Evolutionary conservation across 2,888 invertebrate genomes (phyloP).

Genomic region (Himalopsyche japonica): DNA sequence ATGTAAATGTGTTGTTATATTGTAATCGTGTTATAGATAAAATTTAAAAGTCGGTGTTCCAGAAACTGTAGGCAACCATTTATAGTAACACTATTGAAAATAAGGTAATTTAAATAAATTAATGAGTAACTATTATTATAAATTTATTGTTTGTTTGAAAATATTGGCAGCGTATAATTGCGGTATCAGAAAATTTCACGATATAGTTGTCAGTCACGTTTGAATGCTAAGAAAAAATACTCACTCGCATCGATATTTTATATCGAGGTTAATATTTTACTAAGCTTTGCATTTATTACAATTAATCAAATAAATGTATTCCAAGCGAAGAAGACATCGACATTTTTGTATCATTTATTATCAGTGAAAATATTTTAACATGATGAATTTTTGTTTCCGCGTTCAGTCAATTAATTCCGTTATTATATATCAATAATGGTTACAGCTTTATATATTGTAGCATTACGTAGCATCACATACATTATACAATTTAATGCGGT

Average conservation of each 20-base stretch:
- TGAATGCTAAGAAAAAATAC: background rate
- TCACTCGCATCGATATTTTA: background rate
- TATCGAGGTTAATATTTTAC: too few relatives aligned
- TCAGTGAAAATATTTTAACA: too few relatives aligned
- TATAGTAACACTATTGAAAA: constrained; percentile 29
- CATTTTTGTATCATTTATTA: too few relatives aligned
- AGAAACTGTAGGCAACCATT: constrained; percentile 34
- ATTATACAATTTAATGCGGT: too few relatives aligned
- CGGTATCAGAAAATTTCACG: constrained; percentile 4
- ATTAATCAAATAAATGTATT: too few relatives aligned
- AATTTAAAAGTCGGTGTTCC: constrained; percentile 29
- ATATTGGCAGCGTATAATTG: constrained; percentile 17
- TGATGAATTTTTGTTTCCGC: too few relatives aligned
- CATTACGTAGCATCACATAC: too few relatives aligned
- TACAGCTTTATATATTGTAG: too few relatives aligned
- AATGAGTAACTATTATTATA: constrained; percentile 20
- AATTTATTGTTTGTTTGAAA: constrained; percentile 13
- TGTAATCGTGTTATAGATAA: constrained; percentile 37
- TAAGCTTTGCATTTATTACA: too few relatives aligned
- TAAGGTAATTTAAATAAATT: constrained; percentile 22
- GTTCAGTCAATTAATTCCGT: too few relatives aligned
- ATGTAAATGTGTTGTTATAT: constrained; percentile 36
- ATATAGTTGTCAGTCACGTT: background rate
- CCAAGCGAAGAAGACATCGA: too few relatives aligned
- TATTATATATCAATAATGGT: too few relatives aligned